Conservation (phyloP, 92 coral and sea anemone genomes). For the Bergia puertoricense region DNA sequence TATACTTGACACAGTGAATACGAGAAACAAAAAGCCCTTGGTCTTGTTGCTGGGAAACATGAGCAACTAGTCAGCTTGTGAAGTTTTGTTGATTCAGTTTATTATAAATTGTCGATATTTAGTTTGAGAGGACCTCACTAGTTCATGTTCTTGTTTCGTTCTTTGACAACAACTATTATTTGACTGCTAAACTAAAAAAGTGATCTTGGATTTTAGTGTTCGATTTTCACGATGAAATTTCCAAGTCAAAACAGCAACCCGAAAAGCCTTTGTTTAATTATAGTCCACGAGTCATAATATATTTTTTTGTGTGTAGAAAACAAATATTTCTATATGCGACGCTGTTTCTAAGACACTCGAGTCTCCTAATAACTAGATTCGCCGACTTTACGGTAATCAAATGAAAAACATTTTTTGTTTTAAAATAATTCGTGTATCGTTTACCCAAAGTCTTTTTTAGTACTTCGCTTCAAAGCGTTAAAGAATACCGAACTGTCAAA, state of each 20-base stretch:
- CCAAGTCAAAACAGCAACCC: background rate
- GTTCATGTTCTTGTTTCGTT: background rate
- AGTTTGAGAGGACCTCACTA: background rate
- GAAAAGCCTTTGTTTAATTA: slow-evolving; percentile 22
- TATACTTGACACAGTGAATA: background rate
- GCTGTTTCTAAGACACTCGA: slow-evolving; percentile 26
- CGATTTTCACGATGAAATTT: background rate
- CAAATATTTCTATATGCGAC: background rate
- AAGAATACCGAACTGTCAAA: background rate
- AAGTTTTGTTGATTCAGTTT: slow-evolving; percentile 8
- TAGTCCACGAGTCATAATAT: slow-evolving; percentile 1
- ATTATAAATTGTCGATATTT: slow-evolving; percentile 10
- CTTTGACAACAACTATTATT: background rate
- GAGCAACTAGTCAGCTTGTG: background rate
- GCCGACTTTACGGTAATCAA: background rate
- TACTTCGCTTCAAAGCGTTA: background rate
- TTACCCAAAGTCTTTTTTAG: background rate
- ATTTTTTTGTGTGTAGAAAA: slow-evolving; percentile 10
- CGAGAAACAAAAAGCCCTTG: background rate
- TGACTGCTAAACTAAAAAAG: background rate
- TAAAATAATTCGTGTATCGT: background rate
- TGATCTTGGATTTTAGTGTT: background rate
- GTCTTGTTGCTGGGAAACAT: slow-evolving; percentile 9
- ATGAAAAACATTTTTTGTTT: background rate
- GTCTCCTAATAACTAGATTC: background rate